Percentiles rank a stretch among this genome's conserved stretches.
These are phyloP conservation scores for Malthinus flaveolus DNA, from an alignment of 2,888 invertebrate species.

Conservation along the genomic window DNA sequence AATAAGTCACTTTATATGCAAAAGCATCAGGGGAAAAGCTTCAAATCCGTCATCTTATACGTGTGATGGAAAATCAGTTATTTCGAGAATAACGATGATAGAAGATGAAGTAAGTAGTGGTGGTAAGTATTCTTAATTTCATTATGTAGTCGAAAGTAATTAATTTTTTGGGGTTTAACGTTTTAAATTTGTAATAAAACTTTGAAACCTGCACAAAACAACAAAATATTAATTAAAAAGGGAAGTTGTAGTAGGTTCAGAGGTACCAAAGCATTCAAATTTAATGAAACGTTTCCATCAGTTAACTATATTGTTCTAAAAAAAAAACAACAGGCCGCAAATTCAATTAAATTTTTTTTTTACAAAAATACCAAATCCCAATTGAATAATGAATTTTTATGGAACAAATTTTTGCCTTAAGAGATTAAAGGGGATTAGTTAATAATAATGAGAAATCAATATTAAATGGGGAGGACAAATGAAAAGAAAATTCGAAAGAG, in stretches of 20 bases:
- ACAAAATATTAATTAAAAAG: conserved; percentile 12
- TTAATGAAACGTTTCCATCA: conserved; percentile 22
- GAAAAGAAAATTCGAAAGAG: too few species aligned
- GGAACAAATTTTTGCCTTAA: conserved; percentile 12
- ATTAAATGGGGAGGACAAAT: too few species aligned
- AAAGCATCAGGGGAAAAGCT: conserved; percentile 22
- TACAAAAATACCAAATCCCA: too few species aligned
- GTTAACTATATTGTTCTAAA: conserved; percentile 18
- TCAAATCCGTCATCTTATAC: conserved; percentile 23
- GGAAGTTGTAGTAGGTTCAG: conserved; percentile 7
- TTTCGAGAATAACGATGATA: conserved; percentile 7
- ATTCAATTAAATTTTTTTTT: conserved; percentile 5
- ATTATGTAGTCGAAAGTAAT: conserved; percentile 4
- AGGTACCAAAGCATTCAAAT: conserved; percentile 21
- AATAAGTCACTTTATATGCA: conserved; percentile 32
- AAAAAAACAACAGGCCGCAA: conserved; percentile 19
- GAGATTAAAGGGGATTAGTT: not conserved
- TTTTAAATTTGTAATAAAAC: conserved; percentile 17
- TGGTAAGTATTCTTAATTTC: too few species aligned
- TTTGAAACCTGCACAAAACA: conserved; percentile 13
- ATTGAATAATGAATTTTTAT: not conserved
- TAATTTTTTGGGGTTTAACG: conserved; percentile 17
- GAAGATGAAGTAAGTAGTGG: not conserved
- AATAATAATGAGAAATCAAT: too few species aligned
- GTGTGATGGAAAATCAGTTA: conserved; percentile 28